Evolutionary conservation across 2,113 vertebrate species (phyloP).

Genomic region (Podocnemis expansa): DNA sequence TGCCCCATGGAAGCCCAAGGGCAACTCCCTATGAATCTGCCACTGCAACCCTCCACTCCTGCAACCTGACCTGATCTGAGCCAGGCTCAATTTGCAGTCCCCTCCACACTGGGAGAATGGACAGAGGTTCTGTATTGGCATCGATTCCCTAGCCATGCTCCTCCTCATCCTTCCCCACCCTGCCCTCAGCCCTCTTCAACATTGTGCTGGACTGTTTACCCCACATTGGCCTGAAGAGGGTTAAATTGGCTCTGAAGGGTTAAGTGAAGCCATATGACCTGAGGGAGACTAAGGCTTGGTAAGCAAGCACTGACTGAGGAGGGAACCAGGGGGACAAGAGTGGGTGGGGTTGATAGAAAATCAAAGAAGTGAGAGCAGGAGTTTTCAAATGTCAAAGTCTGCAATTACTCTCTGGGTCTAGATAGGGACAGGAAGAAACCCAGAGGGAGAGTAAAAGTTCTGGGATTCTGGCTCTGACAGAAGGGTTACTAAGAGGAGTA

Average conservation of each 20-base stretch:
- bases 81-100: not conserved
- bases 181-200: not conserved
- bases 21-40: not conserved
- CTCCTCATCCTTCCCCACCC: not conserved
- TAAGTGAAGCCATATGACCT: not conserved
- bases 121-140: not conserved
- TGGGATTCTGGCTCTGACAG: not conserved
- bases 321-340: not conserved
- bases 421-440: not conserved
- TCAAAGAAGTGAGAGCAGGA: not conserved
- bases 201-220: not conserved
- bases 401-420: not conserved
- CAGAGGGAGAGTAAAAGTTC: not conserved
- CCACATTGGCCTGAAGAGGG: not conserved
- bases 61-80: not conserved
- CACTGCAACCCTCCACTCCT: not conserved
- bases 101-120: not conserved
- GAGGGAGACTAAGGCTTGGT: not conserved
- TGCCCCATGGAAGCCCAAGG: not conserved
- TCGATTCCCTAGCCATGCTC: not conserved
- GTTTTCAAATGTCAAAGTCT: not conserved
- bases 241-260: not conserved
- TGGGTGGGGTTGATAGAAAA: not conserved
- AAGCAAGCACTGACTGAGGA: not conserved
- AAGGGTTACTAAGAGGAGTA: not conserved